Base-by-base conservation (phyloP, 2,113 vertebrate genomes). In the Catharus minimus region DNA sequence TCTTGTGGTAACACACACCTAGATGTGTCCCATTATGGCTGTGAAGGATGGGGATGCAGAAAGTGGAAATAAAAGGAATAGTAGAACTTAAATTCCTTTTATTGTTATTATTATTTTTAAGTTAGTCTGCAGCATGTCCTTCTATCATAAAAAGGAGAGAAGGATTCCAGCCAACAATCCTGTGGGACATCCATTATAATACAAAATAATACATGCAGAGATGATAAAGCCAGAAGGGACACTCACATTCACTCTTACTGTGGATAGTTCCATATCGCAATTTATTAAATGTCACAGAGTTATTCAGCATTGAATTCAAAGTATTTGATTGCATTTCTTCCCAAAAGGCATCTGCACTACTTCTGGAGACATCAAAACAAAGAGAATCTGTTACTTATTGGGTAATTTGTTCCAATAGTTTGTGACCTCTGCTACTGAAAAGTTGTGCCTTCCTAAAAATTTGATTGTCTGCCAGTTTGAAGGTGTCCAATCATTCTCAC, bases 1-100 rank as follows among this genome's bases (percentile, higher is more conserved):
- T 96, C 92, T 94, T 61, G 76, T 47, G 33, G 82, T 85, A 95
- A 80, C 93, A 96, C 68, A 91, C 58, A 93, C 73, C 75, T 96
- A 93, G 44, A 86, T 86, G 61, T 78, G 58, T 73, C 82, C 93
- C 69, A 89, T 81, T 86, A 72, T 14, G 28, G 20, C 82, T 90
- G 52, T 81, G 74, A 93, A 91, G 23, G 49, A 94, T 88, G 19
- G 8, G 19, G 22, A 23, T 33, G 21, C 26, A 82, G 33, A 9
- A 49, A 92, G 22, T 33, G 19, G 60, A 92, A 93, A 65, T 55
- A 82, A 88, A 95, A 94, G 28, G 39, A 80, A 69, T 18, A 17
- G 17, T 46, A 73, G 27, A 75, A 95, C 76, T 91, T 89, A 87
- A 19, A 84, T 85, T 90, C 8, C 5, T 86, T 69, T 86, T 80